phyloP scores from a whole-genome alignment of 2,888 invertebrate genomes.

The Pinctada fucata region DNA sequence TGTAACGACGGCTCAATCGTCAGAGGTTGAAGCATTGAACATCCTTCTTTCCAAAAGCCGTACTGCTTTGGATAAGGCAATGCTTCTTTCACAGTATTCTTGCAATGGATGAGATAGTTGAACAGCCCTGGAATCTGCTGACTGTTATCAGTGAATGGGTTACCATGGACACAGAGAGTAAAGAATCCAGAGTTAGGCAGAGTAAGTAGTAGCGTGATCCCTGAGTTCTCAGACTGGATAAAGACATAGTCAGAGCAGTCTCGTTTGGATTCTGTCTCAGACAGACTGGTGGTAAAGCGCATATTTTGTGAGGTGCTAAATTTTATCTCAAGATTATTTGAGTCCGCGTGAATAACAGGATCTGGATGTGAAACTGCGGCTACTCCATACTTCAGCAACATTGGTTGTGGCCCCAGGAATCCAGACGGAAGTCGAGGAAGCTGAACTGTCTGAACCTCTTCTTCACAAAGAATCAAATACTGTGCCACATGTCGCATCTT shows the following conservation, averaged over 20 bases:
- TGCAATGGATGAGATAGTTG: conserved; percentile 56
- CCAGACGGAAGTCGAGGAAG: conserved; percentile 55
- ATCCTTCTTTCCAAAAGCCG: conserved; percentile 61
- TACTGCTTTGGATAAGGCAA: conserved; percentile 55
- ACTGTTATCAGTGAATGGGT: conserved; percentile 52
- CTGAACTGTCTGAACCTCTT: conserved; percentile 44
- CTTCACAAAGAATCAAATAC: conserved; percentile 55
- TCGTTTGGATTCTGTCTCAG: conserved; percentile 43
- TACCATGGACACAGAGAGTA: conserved; percentile 58
- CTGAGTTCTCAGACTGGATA: conserved; percentile 54
- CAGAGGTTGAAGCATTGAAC: conserved; percentile 57
- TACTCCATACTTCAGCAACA: conserved; percentile 57
- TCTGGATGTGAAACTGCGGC: conserved; percentile 55
- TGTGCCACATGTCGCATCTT: conserved; percentile 60
- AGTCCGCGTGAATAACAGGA: conserved; percentile 55
- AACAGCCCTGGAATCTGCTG: conserved; percentile 56
- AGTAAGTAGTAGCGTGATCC: conserved; percentile 54
- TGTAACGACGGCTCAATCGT: conserved; percentile 43
- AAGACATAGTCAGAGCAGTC: conserved; percentile 56
- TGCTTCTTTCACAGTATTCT: conserved; percentile 37
- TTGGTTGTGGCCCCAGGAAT: conserved; percentile 59
- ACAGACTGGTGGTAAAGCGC: conserved; percentile 56
- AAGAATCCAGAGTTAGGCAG: conserved; percentile 54
- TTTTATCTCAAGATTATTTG: conserved; percentile 53
- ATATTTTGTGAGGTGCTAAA: conserved; percentile 54